phyloP scores from a whole-genome alignment of 2,113 vertebrate species.

The Chamaetylas fuelleborni region DNA sequence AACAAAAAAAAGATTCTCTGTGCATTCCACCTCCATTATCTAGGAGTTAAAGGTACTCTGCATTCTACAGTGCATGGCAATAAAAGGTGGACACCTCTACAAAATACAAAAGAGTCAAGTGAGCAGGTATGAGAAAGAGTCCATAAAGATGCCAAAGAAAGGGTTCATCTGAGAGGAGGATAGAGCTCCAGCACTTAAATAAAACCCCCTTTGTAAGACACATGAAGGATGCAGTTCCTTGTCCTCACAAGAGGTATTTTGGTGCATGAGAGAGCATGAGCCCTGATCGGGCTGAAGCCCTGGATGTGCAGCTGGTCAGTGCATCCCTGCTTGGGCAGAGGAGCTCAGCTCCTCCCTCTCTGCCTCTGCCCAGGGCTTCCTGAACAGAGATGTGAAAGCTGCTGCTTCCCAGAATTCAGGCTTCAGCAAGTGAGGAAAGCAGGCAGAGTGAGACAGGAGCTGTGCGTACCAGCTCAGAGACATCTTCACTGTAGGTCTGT shows the following conservation, averaged over 20 bases:
- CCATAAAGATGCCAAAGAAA: not conserved
- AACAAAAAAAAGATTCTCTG: not conserved
- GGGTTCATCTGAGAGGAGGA: not conserved
- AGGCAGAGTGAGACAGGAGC: not conserved
- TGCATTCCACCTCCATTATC: not conserved
- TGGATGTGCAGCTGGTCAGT: not conserved
- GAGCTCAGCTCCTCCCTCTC: not conserved
- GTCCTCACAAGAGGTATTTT: not conserved
- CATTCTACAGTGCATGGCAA: not conserved
- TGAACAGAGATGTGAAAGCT: not conserved
- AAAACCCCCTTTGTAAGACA: not conserved
- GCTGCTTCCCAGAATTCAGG: not conserved
- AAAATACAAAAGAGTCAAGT: not conserved
- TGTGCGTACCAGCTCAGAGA: not conserved
- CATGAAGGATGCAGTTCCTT: not conserved
- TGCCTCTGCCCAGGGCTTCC: not conserved
- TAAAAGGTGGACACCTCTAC: not conserved
- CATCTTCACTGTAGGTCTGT: not conserved
- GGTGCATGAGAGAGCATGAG: not conserved
- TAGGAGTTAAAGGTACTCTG: not conserved
- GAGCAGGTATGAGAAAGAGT: not conserved
- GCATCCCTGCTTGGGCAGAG: fast-evolving
- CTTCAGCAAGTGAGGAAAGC: not conserved
- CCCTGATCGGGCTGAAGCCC: not conserved
- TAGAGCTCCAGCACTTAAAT: not conserved